phyloP scores from a whole-genome alignment of 2,113 vertebrate genomes.

The Hippopotamus amphibius region DNA sequence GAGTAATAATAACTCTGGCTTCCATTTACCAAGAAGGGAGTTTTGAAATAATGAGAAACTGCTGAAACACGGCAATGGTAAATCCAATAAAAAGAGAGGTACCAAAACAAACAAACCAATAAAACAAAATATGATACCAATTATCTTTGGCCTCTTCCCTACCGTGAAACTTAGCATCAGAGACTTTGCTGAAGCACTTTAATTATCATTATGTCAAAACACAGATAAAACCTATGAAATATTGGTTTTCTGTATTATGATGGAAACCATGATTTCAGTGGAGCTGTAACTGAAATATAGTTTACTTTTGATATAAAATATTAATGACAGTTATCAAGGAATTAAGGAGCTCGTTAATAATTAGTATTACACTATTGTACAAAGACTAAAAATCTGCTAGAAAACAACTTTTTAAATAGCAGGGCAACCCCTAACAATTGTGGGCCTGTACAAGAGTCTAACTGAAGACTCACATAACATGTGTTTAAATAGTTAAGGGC shows the following conservation, averaged over 20 bases:
- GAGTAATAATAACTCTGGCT: background rate
- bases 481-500: background rate
- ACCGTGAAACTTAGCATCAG: background rate
- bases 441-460: background rate
- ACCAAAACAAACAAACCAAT: background rate
- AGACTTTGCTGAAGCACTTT: background rate
- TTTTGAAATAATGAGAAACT: background rate
- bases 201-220: background rate
- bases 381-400: background rate
- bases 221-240: background rate
- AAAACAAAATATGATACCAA: background rate
- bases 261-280: background rate
- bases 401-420: constrained; percentile 8
- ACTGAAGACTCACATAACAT: background rate
- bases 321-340: background rate
- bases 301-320: constrained; percentile 20
- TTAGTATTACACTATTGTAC: background rate
- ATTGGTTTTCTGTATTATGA: background rate
- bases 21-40: background rate
- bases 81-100: background rate
- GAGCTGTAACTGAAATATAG: background rate
- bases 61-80: background rate
- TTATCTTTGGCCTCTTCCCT: background rate
- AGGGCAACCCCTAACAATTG: background rate
- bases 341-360: background rate